Evolutionary conservation across 2,113 vertebrate species (phyloP), one percentile per base, ranked within the genome.

Genomic region (Nibea albiflora): DNA sequence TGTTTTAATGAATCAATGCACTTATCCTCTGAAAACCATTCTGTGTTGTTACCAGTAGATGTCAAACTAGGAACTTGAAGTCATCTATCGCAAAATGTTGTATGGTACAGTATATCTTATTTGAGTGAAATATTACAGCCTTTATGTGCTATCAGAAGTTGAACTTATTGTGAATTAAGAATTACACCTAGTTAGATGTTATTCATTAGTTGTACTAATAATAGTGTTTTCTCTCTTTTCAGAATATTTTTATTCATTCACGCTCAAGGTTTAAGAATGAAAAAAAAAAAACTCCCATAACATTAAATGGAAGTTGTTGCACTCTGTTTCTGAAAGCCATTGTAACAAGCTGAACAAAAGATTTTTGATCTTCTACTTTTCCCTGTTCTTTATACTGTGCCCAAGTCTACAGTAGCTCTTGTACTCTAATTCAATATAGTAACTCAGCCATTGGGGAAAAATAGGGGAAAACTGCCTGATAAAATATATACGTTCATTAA

Each of bases 1-100:
- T 35, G 42, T 22, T 78, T 70, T 28, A 77, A 69, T 77, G 49
- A 84, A 79, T 62, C 61, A 64, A 61, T 78, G 46, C 75, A 58
- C 60, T 69, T 79, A 58, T 2, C 47, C 20, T 50, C 60, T 24
- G 4, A 80, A 71, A 78, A 52, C 5, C 28, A 52, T 46, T 50
- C 57, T 19, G 42, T 19, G 28, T 15, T 49, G 28, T 70, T 76
- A 79, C 81, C 62, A 47, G 53, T 39, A 28, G 46, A 82, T 57
- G 63, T 56, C 65, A 81, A 35, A 22, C 4, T 10, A 12, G 24
- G 39, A 56, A 16, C 24, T n/a, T 4, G 35, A 69, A 50, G 35
- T 22, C 46, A 50, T 82, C 57, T 24, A 16, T 82, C 57, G 42
- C n/a, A 11, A 72, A 57, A 42, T 0, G 2, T 11, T 54, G 17